These are phyloP conservation scores for Falco peregrinus DNA, from an alignment of 2,797 vertebrate genomes.

Conservation along the genomic window DNA sequence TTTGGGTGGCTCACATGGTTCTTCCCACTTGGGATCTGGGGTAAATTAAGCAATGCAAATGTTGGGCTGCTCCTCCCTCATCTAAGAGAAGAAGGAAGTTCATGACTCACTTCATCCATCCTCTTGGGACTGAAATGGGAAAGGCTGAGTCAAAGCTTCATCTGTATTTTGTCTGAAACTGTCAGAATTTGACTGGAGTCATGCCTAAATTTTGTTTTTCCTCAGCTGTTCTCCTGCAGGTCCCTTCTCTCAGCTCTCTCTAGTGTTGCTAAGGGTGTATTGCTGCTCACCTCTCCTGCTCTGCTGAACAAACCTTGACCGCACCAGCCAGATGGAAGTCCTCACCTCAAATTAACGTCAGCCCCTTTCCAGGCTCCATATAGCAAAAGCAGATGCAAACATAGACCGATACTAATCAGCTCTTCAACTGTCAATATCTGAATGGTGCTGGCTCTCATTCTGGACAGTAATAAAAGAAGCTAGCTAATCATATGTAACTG, in stretches of 20 bases:
- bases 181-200: neutral
- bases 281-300: neutral
- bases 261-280: neutral
- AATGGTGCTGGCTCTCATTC: conserved; percentile 1
- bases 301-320: neutral
- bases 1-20: neutral
- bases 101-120: neutral
- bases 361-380: neutral
- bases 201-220: neutral
- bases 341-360: neutral
- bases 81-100: neutral
- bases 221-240: neutral
- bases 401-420: neutral
- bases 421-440: neutral
- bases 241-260: neutral
- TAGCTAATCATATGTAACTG: conserved; percentile 8
- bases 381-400: neutral
- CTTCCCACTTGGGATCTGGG: rapidly evolving
- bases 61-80: neutral
- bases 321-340: neutral
- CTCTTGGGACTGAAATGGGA: neutral
- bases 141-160: neutral
- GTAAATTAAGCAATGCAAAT: neutral
- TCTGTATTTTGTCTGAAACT: neutral
- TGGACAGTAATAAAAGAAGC: conserved; percentile 18